Evolutionary conservation across 2,797 vertebrate genomes (phyloP), one percentile per base, ranked within the genome.

Genomic region (Gallirallus australis): DNA sequence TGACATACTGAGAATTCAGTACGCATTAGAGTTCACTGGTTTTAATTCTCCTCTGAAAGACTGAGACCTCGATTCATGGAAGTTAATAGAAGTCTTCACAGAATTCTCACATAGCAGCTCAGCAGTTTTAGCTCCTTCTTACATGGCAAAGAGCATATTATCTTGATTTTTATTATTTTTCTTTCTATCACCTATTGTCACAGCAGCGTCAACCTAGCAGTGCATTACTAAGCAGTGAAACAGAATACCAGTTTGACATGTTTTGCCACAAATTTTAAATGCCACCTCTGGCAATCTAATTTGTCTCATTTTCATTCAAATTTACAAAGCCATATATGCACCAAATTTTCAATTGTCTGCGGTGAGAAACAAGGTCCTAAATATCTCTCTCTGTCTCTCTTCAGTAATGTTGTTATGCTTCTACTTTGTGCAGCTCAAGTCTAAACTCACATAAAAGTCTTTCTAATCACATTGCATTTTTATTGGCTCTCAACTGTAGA

Each of bases 181-280:
- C 30, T 65, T 33, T 47, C 27, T 68, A 45, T 47, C 31, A 33
- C 2, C 18, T 56, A 5, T 11, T 56, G n/a, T 31, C 13, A 64
- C 3, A 14, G 15, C 12, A 88, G 12, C 12, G 37, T 47, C 45
- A 71, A 33, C 13, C 5, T 28, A 79, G n/a, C 17, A 45, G 25
- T 16, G 75, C 3, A 25, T 15, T 64, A 33, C 15, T 14, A 71
- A n/a, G 19, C 12, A 52, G 21, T 54, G 52, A 80, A 27, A 64
- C 2, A 1, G 12, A 11, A 60, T 5, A 64, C 12, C 12, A 5
- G 4, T 33, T 27, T 71, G 7, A n/a, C 12, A 40, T 71, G 3
- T 11, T 73, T 87, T 82, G 28, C 23, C 48, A 66, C 56, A 70
- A 3, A 40, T 61, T 78, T 84, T 61, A 66, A 63, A 53, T 40